phyloP scores from a whole-genome alignment of 2,888 invertebrate genomes.

The Eristalis intricaria region DNA sequence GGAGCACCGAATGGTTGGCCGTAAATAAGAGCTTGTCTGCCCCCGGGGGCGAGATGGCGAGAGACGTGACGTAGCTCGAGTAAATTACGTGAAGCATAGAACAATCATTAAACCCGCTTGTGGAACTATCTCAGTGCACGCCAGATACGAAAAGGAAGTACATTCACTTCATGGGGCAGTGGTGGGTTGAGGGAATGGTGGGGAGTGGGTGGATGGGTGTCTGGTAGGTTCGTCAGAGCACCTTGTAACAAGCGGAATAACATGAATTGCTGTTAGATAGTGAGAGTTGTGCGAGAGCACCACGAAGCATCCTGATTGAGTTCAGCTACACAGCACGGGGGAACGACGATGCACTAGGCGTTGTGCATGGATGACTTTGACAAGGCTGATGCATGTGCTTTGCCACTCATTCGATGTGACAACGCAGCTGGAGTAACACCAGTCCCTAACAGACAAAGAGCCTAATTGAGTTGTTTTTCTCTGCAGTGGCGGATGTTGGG shows the following conservation, averaged over 20 bases:
- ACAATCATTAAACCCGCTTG: conserved; percentile 40
- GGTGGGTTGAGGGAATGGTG: not conserved
- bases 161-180: not conserved
- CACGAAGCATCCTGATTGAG: not conserved
- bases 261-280: conserved; percentile 30
- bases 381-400: not conserved
- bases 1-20: not conserved
- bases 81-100: conserved; percentile 55
- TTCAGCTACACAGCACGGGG: not conserved
- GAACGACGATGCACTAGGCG: not conserved
- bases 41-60: not conserved
- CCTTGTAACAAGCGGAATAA: conserved; percentile 50
- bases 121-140: conserved; percentile 10
- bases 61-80: conserved; percentile 44
- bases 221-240: conserved; percentile 46
- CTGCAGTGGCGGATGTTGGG: too few relatives aligned
- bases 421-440: too few relatives aligned
- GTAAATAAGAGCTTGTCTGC: not conserved
- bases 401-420: too few relatives aligned
- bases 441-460: too few relatives aligned
- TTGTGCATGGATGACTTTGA: not conserved
- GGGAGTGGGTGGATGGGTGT: conserved; percentile 48
- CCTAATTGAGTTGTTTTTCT: too few relatives aligned
- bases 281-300: not conserved
- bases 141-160: conserved; percentile 2